Evolutionary conservation across 2,797 vertebrate species (phyloP).

Genomic region (Glyptemys insculpta): DNA sequence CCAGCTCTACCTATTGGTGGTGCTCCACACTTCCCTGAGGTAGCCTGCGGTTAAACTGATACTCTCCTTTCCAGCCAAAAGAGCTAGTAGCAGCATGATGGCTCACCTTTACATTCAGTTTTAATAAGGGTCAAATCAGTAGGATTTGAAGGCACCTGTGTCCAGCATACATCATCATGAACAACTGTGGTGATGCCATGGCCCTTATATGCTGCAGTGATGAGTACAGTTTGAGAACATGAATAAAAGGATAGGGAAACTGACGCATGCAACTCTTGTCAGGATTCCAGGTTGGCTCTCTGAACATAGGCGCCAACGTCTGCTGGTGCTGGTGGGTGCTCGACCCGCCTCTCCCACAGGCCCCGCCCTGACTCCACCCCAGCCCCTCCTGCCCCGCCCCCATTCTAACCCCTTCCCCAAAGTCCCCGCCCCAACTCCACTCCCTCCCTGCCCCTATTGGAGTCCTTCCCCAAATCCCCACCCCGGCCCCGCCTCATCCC

Average conservation of each 20-base stretch:
- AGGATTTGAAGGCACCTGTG: background rate
- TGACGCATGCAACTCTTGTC: background rate
- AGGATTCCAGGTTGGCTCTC: background rate
- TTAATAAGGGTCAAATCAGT: background rate
- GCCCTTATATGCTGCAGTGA: background rate
- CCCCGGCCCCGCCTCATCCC: no score
- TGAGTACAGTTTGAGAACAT: background rate
- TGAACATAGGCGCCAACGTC: no score
- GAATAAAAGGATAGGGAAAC: background rate
- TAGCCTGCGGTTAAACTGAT: background rate
- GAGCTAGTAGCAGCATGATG: background rate
- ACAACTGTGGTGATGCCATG: no score
- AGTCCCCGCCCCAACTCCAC: no score
- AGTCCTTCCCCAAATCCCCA: no score
- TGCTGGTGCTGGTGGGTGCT: no score
- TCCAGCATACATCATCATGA: background rate
- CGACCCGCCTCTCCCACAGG: no score
- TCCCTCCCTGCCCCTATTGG: no score
- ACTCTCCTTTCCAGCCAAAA: background rate
- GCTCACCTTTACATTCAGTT: background rate
- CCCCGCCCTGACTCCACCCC: no score
- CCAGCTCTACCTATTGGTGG: background rate
- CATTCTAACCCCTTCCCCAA: no score
- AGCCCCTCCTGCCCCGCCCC: no score
- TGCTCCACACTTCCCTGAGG: background rate